Evolutionary conservation across 2,888 invertebrate species (phyloP).

Genomic region (Chrysopilus asiliformis): DNA sequence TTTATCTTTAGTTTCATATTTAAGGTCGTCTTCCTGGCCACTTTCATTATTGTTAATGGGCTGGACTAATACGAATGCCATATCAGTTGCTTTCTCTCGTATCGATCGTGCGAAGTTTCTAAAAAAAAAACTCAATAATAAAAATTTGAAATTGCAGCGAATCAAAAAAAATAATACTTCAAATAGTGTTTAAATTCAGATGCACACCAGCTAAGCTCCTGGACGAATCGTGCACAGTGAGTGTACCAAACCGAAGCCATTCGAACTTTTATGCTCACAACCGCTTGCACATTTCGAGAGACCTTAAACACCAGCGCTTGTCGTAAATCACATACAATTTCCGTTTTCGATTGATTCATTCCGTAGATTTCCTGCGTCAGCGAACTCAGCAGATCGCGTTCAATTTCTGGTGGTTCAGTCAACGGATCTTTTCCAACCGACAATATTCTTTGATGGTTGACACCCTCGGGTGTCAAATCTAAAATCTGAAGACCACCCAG

Average conservation of each 20-base stretch:
- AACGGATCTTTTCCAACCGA: conserved; percentile 69
- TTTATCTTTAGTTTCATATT: not conserved
- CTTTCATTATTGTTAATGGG: conserved; percentile 19
- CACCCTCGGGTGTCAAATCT: conserved; percentile 74
- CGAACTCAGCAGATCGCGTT: conserved; percentile 22
- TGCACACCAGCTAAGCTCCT: conserved; percentile 76
- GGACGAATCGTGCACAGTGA: conserved; percentile 75
- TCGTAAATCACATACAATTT: conserved; percentile 25
- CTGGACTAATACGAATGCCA: conserved; percentile 80
- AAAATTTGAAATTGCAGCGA: not conserved
- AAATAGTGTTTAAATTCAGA: conserved; percentile 78
- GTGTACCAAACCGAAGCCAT: conserved; percentile 91
- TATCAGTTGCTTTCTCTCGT: conserved; percentile 81
- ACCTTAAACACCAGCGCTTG: conserved; percentile 36
- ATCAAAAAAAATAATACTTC: conserved; percentile 21
- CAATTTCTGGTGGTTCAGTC: conserved; percentile 35
- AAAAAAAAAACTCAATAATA: not conserved
- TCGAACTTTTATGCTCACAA: conserved; percentile 34
- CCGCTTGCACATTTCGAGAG: conserved; percentile 26
- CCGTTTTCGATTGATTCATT: conserved; percentile 26
- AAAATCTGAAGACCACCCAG: conserved; percentile 83
- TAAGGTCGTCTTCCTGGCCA: not conserved
- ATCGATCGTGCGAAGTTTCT: conserved; percentile 74
- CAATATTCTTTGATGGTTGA: conserved; percentile 71
- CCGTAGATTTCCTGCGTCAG: conserved; percentile 35